Base-by-base conservation (phyloP, 2,888 invertebrate species). In the Cheilosia grossa region DNA sequence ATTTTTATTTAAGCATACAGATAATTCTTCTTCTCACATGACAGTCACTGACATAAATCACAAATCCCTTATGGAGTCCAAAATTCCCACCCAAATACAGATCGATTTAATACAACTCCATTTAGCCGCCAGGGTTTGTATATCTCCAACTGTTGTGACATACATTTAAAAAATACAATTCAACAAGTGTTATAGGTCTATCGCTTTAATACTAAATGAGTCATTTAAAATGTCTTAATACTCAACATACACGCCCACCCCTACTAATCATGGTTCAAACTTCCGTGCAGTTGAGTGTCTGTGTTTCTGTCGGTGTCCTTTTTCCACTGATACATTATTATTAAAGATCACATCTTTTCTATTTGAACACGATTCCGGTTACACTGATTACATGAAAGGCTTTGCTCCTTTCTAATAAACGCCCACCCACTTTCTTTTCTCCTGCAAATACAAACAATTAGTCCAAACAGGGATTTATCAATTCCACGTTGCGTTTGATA, bases 401-500 rank as follows among this genome's bases (percentile, higher is more conserved):
- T 67, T 42, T 59, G 24, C 47, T 47, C n/a, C 51, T 24, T 24
- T 44, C 4, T 33, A 33, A 15, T 6, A 13, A 21, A 19, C n/a
- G 13, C 64, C 27, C 47, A 66, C 10, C 9, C 61, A 13, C 13
- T 10, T 21, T 42, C 54, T 40, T 37, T 40, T 21, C 24, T 40
- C 33, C 24, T 59, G 53, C 30, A 47, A 47, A 78, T 67, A 66
- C 64, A 80, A 80, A 85, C 61, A 63, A 51, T 51, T 30, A 58
- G 75, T 66, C 54, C 59, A 53, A 79, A 69, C 61, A 40, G 42
- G 64, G 74, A 74, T 70, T 80, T 74, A 70, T 79, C 27, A 17
- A 47, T 67, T 70, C 64, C 66, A 53, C 59, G 79, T 58, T 85
- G 75, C 80, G 85, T 85, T 80, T 27, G 51, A 79, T 70, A 75